phyloP scores from a whole-genome alignment of 1,140 invertebrate genomes.

The Dendroctonus ponderosae region DNA sequence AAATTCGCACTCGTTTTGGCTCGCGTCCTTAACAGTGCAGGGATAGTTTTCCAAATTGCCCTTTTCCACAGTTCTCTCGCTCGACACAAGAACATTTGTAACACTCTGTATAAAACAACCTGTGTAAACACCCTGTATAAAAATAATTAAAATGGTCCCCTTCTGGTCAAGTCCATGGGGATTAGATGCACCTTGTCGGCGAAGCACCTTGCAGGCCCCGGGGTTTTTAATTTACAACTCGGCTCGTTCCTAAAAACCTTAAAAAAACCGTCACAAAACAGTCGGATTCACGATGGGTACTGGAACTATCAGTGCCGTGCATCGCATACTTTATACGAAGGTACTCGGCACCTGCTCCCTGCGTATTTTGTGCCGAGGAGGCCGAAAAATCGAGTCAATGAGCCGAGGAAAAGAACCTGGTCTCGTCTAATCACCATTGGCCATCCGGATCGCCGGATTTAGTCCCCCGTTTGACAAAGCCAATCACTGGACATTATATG shows the following conservation, averaged over 20 bases:
- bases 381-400: slow-evolving; percentile 19
- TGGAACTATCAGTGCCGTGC: slow-evolving; percentile 30
- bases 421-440: no score
- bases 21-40: no score
- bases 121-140: no score
- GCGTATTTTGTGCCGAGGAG: slow-evolving; percentile 9
- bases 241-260: slow-evolving; percentile 15
- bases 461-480: no score
- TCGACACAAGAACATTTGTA: no score
- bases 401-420: neutral
- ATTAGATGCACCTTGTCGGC: slow-evolving; percentile 12
- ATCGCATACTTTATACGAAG: slow-evolving; percentile 26
- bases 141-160: no score
- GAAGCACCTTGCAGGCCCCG: slow-evolving; percentile 20
- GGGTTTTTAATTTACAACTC: slow-evolving; percentile 20
- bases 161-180: neutral
- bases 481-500: no score
- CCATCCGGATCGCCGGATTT: no score
- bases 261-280: slow-evolving; percentile 33
- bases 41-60: no score
- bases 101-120: no score
- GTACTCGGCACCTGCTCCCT: slow-evolving; percentile 21
- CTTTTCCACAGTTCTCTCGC: no score
- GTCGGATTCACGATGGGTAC: slow-evolving; percentile 29
- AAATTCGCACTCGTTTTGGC: no score